Evolutionary conservation across 2,797 vertebrate genomes (phyloP), one percentile per base, ranked within the genome.

Genomic region (Eutrigla gurnardus): DNA sequence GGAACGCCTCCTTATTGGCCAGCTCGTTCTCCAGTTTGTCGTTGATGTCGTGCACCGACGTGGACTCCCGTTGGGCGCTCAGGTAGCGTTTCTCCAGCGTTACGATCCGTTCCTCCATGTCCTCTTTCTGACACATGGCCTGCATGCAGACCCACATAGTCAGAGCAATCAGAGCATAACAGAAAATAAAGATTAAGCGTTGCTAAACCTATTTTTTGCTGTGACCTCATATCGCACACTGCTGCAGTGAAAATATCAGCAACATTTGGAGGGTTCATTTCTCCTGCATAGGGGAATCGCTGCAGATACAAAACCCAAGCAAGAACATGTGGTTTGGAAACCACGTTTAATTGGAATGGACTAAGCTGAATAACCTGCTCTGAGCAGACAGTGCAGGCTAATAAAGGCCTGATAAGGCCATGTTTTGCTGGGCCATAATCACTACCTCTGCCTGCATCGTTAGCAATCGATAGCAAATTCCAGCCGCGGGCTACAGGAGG

Each of bases 41-140:
- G 0, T 98, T 99, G 96, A 99, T 98, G 93, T 99, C 98, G 32
- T 99, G 98, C 75, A 99, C 96, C 33, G 98, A 99, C 53, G 98
- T 99, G 86, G 98, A 97, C 95, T 99, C 98, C 69, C 98, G 96
- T 90, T 99, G 98, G 81, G 97, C 98, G 90, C 97, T 98, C 90
- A 99, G 96, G 94, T 99, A 99, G 79, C 98, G 97, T 87, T 99
- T 99, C 86, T 99, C 98, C 83, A 99, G 91, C 0, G 98, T 99
- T 0, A 98, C 98, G 70, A 99, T 99, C 62, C 98, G 95, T 86
- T 99, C 98, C 93, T 99, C 98, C 98, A 99, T 99, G 85, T 99
- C 98, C 84, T 99, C 98, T 86, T 99, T 99, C 91, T 99, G 98
- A 82, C 98, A 98, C 97, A 99, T 98, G 73, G 96, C 97, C 98